Evolutionary conservation across 2,888 invertebrate species (phyloP).

Genomic region (Nemoura dubitans): DNA sequence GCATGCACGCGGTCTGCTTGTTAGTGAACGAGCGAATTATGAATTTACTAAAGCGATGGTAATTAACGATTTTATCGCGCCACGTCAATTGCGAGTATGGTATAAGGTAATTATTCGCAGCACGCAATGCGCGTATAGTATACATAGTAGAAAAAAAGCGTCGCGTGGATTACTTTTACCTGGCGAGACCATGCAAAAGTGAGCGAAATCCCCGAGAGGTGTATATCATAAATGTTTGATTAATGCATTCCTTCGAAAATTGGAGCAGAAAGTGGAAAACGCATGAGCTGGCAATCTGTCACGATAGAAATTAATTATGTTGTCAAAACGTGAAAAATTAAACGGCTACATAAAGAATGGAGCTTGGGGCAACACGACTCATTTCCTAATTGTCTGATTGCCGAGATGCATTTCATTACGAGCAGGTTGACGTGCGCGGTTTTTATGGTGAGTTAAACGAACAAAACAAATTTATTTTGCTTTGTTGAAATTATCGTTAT

Average conservation of each 20-base stretch:
- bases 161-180: background rate
- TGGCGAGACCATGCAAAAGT: background rate
- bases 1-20: background rate
- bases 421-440: background rate
- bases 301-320: conserved; percentile 14
- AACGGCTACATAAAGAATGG: conserved; percentile 12
- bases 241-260: background rate
- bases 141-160: background rate
- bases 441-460: background rate
- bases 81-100: background rate
- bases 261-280: conserved; percentile 28
- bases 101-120: background rate
- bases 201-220: background rate
- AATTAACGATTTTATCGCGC: conserved; percentile 9
- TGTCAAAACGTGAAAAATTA: conserved; percentile 15
- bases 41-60: background rate
- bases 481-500: background rate
- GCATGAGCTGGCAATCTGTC: conserved; percentile 9
- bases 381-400: background rate
- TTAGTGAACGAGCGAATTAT: background rate
- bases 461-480: too few relatives aligned
- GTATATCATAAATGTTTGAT: background rate
- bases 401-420: background rate
- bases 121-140: background rate
- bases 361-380: background rate